Conservation (phyloP, 2,797 vertebrate species). For the Chaunax sp. region DNA sequence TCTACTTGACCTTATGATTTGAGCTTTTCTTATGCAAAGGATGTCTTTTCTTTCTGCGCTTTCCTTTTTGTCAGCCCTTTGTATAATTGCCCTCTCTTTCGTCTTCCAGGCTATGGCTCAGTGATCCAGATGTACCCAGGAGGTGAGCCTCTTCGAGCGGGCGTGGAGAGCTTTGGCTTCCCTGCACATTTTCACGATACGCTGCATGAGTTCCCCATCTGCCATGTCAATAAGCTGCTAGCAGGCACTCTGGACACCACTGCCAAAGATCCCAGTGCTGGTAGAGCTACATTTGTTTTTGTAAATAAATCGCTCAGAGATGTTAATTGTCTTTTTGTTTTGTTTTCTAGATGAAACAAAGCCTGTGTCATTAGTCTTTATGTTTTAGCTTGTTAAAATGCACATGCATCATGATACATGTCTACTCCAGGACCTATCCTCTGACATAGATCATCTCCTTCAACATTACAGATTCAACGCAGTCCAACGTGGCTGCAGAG, state of each 20-base stretch:
- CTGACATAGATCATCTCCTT: neutral
- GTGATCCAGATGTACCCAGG: constrained; percentile 97
- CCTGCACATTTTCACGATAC: constrained; percentile 88
- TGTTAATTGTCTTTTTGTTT: constrained; percentile 14
- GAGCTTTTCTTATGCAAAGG: neutral
- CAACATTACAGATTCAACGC: constrained; percentile 55
- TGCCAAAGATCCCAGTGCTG: constrained; percentile 61
- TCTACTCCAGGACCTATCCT: neutral
- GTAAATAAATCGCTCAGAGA: constrained; percentile 4
- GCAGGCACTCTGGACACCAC: constrained; percentile 84
- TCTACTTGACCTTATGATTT: neutral
- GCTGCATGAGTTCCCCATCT: constrained; percentile 94
- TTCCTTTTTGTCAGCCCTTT: constrained; percentile 18
- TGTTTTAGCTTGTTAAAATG: neutral
- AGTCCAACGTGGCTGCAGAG: constrained; percentile 28
- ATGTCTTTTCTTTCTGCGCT: neutral
- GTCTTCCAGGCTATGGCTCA: constrained; percentile 89
- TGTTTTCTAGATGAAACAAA: neutral
- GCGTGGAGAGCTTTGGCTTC: constrained; percentile 95
- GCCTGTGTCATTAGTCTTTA: too few species aligned
- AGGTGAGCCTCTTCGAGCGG: constrained; percentile 89
- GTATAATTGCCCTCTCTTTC: constrained; percentile 11
- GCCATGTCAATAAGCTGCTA: constrained; percentile 90
- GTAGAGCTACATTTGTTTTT: constrained; percentile 25
- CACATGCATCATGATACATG: neutral